A percentile compares a stretch with the other conserved stretches of the same genome.
These are phyloP conservation scores for Ranitomeya imitator DNA, from an alignment of 2,113 vertebrate genomes.

Conservation along the genomic window DNA sequence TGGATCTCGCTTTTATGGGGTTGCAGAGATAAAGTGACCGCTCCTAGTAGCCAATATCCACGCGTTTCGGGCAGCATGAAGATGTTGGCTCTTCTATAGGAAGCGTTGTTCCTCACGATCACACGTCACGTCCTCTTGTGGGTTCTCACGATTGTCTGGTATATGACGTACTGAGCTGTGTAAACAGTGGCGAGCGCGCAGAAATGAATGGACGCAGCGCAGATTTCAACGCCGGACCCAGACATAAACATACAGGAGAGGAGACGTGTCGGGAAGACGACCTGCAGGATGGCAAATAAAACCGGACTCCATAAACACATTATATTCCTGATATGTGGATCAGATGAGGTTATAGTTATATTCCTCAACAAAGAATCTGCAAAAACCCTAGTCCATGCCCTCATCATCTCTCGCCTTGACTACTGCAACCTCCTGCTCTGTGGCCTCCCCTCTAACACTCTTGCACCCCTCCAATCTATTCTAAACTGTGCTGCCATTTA, in stretches of 20 bases:
- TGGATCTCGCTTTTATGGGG: neutral
- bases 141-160: neutral
- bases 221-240: neutral
- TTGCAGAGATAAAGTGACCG: too few relatives aligned
- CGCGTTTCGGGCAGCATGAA: neutral
- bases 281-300: neutral
- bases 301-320: neutral
- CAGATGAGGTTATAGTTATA: neutral
- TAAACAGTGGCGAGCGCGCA: neutral
- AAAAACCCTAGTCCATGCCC: too few relatives aligned
- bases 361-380: too few relatives aligned
- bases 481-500: too few relatives aligned
- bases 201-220: neutral
- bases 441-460: too few relatives aligned
- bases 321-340: neutral
- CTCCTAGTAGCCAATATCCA: neutral
- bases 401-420: too few relatives aligned
- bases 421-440: too few relatives aligned
- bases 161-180: neutral
- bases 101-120: neutral
- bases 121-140: neutral
- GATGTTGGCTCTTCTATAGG: neutral
- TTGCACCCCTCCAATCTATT: too few relatives aligned
- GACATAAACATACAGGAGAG: slow-evolving; percentile 23
- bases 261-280: neutral